phyloP scores from a whole-genome alignment of 2,888 invertebrate genomes.

The Drosophila merina region DNA sequence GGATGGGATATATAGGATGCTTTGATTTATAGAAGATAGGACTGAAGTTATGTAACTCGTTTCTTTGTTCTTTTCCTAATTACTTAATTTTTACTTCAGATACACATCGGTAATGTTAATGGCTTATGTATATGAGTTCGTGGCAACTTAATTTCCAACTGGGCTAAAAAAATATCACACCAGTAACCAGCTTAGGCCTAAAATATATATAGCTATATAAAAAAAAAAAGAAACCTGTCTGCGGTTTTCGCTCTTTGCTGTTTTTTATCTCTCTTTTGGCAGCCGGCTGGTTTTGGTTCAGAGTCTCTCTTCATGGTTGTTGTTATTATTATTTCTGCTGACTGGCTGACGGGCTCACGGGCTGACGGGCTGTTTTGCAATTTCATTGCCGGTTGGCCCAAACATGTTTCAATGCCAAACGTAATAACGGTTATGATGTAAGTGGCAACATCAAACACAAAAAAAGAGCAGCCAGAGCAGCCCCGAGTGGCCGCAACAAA shows the following conservation, averaged over 20 bases:
- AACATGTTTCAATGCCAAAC: slow-evolving; percentile 80
- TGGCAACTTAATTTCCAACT: slow-evolving; percentile 11
- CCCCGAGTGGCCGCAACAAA: slow-evolving; percentile 4
- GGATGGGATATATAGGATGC: too few species aligned
- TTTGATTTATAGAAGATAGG: too few species aligned
- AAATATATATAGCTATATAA: neutral
- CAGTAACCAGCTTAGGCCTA: slow-evolving; percentile 34
- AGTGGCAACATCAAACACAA: slow-evolving; percentile 44
- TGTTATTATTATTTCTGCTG: slow-evolving; percentile 30
- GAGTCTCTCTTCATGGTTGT: slow-evolving; percentile 6
- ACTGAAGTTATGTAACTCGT: too few species aligned
- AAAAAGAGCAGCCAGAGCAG: slow-evolving; percentile 14
- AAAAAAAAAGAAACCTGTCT: slow-evolving; percentile 40
- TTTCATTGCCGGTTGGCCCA: slow-evolving; percentile 75
- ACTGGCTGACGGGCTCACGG: too few species aligned
- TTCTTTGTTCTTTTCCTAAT: too few species aligned
- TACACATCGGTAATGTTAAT: neutral
- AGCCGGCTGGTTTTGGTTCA: slow-evolving; percentile 20
- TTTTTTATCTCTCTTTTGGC: slow-evolving; percentile 16
- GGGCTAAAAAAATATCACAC: neutral
- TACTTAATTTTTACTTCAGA: too few species aligned
- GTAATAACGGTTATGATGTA: slow-evolving; percentile 79
- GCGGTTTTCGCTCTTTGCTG: slow-evolving; percentile 13
- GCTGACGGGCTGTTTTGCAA: slow-evolving; percentile 51
- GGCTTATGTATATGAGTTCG: neutral